Evolutionary conservation across 2,797 vertebrate genomes (phyloP).

Genomic region (Erethizon dorsatum): DNA sequence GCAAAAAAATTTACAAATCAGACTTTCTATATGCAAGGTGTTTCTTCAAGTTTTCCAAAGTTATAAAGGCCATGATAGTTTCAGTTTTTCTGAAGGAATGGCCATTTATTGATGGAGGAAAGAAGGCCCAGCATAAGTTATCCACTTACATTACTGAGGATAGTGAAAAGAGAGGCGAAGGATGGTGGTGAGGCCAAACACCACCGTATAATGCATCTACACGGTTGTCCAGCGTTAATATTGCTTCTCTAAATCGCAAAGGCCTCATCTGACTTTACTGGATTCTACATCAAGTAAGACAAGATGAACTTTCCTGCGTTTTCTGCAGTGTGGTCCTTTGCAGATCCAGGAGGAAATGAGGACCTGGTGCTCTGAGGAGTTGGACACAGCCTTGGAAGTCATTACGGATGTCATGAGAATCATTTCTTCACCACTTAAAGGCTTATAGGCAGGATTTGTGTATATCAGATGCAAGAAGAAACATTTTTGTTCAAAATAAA

Average conservation of each 20-base stretch:
- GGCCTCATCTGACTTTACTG: not conserved
- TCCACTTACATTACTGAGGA: not conserved
- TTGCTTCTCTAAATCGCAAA: not conserved
- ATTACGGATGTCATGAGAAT: not conserved
- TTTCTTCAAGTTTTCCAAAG: not conserved
- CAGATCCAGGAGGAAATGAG: not conserved
- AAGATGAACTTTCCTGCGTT: not conserved
- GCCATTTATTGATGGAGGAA: not conserved
- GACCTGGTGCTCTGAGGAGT: not conserved
- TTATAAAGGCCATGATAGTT: not conserved
- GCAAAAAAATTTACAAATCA: not conserved
- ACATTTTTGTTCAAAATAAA: slow-evolving; percentile 12
- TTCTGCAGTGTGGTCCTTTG: not conserved
- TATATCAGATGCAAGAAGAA: not conserved
- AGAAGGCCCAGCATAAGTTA: not conserved
- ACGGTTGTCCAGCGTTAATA: not conserved
- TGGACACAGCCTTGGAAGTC: not conserved
- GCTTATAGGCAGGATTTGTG: not conserved
- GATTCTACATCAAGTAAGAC: not conserved
- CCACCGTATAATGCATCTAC: not conserved
- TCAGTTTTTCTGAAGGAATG: not conserved
- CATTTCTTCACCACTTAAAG: not conserved
- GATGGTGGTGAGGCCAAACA: not conserved
- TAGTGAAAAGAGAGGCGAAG: not conserved
- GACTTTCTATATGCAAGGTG: not conserved